phyloP scores from a whole-genome alignment of 1,140 invertebrate genomes.

The Drosophila grimshawi region DNA sequence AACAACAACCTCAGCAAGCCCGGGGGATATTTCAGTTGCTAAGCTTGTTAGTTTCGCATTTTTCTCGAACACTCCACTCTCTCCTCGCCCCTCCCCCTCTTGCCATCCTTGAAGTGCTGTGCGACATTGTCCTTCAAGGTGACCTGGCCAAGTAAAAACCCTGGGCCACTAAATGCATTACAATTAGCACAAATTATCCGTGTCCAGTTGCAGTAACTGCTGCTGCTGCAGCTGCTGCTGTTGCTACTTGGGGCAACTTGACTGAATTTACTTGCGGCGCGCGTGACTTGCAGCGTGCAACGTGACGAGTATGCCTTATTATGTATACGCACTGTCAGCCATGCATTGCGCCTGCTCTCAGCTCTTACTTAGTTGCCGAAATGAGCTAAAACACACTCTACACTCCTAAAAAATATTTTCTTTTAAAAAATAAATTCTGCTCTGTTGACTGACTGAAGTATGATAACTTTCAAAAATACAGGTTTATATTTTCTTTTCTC shows the following conservation, averaged over 20 bases:
- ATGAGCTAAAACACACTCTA: background rate
- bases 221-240: conserved; percentile 42
- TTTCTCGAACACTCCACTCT: background rate
- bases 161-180: conserved; percentile 66
- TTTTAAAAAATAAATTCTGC: too few species aligned
- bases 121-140: conserved; percentile 25
- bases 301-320: conserved; percentile 61
- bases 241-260: conserved; percentile 54
- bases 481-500: conserved; percentile 6
- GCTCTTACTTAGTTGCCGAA: conserved; percentile 19
- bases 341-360: conserved; percentile 13
- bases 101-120: background rate
- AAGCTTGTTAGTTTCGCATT: conserved; percentile 43
- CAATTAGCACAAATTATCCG: conserved; percentile 75
- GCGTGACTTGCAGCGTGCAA: conserved; percentile 58
- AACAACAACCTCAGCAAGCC: background rate
- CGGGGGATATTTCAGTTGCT: background rate
- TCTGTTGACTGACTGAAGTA: too few species aligned
- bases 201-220: conserved; percentile 66
- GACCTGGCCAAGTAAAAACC: conserved; percentile 32
- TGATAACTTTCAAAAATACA: too few species aligned
- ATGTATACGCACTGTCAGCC: conserved; percentile 39
- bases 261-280: conserved; percentile 72
- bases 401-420: too few species aligned
- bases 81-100: too few species aligned